Evolutionary conservation across 1,140 invertebrate genomes (phyloP).

Genomic region (Drosophila parabipectinata): DNA sequence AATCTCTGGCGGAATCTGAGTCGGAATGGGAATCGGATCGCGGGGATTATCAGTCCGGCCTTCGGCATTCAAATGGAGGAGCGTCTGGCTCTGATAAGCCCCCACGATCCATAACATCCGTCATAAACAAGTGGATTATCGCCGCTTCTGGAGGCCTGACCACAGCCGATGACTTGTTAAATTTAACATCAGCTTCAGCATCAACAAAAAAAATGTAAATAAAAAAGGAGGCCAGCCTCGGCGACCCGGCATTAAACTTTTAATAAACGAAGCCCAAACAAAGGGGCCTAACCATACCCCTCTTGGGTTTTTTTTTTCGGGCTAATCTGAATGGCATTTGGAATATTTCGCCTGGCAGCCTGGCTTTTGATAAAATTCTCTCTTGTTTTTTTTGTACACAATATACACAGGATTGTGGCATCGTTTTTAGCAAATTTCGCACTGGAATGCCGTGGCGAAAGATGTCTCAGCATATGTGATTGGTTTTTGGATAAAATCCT

Average conservation of each 20-base stretch:
- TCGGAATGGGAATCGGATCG: not conserved
- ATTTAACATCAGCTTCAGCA: not conserved
- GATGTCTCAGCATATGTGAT: conserved; percentile 21
- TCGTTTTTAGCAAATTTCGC: conserved; percentile 8
- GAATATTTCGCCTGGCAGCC: conserved; percentile 31
- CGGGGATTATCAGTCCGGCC: conserved; percentile 32
- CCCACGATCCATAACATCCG: conserved; percentile 59
- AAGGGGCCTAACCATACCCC: conserved; percentile 22
- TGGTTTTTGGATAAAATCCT: conserved; percentile 7
- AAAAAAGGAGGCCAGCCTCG: conserved; percentile 12
- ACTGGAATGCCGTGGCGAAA: conserved; percentile 14
- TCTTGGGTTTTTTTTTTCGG: not conserved
- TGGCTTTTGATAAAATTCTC: conserved; percentile 44
- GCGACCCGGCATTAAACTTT: conserved; percentile 34
- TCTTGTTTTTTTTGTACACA: conserved; percentile 9
- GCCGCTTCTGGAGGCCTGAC: conserved; percentile 58
- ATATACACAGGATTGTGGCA: conserved; percentile 26
- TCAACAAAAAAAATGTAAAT: not conserved
- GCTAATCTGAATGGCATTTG: conserved; percentile 43
- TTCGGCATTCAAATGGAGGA: conserved; percentile 22
- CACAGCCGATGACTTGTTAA: conserved; percentile 60
- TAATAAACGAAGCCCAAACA: conserved; percentile 33
- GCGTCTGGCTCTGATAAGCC: conserved; percentile 54
- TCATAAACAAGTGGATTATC: conserved; percentile 66
- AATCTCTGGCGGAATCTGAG: not conserved